phyloP scores from a whole-genome alignment of 2,888 invertebrate species.

The Lasioglossum zephyrum region DNA sequence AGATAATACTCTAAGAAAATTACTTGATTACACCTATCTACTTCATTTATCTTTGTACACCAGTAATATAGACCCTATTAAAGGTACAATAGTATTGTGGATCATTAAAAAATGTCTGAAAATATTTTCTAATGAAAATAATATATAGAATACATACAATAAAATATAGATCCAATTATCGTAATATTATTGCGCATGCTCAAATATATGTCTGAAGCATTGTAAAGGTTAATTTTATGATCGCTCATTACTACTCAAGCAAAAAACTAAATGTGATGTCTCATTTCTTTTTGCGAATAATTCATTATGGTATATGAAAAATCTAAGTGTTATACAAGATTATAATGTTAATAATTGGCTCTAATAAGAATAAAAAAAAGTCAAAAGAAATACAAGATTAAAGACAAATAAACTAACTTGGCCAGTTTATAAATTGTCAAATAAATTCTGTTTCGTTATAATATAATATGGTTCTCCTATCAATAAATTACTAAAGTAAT shows the following conservation, averaged over 20 bases:
- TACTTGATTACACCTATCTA: slow-evolving; percentile 59
- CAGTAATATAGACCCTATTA: slow-evolving; percentile 55
- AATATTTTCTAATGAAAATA: slow-evolving; percentile 49
- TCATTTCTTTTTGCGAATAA: slow-evolving; percentile 13
- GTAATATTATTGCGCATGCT: slow-evolving; percentile 59
- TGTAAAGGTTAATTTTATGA: slow-evolving; percentile 47
- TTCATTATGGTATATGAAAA: slow-evolving; percentile 18
- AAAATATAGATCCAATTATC: slow-evolving; percentile 54
- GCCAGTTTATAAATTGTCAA: slow-evolving; percentile 18
- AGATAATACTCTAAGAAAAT: slow-evolving; percentile 51
- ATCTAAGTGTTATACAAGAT: slow-evolving; percentile 23
- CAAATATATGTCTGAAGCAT: slow-evolving; percentile 56
- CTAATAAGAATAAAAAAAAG: slow-evolving; percentile 18
- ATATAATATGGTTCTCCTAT: slow-evolving; percentile 36
- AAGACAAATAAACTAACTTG: slow-evolving; percentile 17
- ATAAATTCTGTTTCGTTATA: slow-evolving; percentile 24
- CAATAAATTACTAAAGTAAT: slow-evolving; percentile 64
- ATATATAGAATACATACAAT: slow-evolving; percentile 51
- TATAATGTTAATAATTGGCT: slow-evolving; percentile 20
- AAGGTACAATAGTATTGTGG: slow-evolving; percentile 52
- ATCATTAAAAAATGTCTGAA: slow-evolving; percentile 51
- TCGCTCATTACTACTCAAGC: slow-evolving; percentile 18
- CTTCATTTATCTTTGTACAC: slow-evolving; percentile 66
- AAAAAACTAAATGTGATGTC: slow-evolving; percentile 25
- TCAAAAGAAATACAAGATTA: slow-evolving; percentile 29